phyloP scores from a whole-genome alignment of 2,113 vertebrate species.

The Axis porcinus region DNA sequence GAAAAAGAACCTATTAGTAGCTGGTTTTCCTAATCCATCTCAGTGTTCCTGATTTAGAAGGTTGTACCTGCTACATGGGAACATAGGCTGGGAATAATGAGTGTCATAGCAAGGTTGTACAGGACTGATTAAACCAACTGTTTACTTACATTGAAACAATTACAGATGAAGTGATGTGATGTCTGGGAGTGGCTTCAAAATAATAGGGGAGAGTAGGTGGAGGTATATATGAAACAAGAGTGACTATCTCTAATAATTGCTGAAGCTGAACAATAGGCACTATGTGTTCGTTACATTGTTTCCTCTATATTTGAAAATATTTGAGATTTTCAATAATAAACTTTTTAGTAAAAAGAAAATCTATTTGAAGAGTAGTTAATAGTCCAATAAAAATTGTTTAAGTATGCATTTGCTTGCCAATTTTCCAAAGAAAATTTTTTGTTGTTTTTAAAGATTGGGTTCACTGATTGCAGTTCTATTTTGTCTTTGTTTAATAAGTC shows the following conservation, averaged over 20 bases:
- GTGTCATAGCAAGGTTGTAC: neutral
- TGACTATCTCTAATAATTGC: neutral
- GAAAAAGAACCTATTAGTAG: neutral
- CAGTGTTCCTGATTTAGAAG: neutral
- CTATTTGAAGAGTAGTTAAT: neutral
- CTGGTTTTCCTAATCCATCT: neutral
- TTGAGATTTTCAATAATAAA: neutral
- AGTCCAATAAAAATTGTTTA: neutral
- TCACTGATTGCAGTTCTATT: neutral
- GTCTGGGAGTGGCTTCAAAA: neutral
- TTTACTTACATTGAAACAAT: neutral
- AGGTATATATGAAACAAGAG: neutral
- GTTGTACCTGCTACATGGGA: neutral
- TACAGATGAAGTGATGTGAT: neutral
- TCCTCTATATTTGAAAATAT: neutral
- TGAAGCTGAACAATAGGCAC: neutral
- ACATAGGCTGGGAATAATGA: neutral
- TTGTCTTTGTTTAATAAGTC: neutral
- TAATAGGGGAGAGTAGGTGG: neutral
- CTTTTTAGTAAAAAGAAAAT: neutral
- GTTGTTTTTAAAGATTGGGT: neutral
- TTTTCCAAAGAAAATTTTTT: neutral
- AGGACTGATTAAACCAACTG: neutral
- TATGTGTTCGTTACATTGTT: neutral
- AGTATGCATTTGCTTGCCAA: neutral